These are phyloP conservation scores for Cryptoblepharus egeriae DNA, from an alignment of 2,797 vertebrate species.

Conservation along the genomic window DNA sequence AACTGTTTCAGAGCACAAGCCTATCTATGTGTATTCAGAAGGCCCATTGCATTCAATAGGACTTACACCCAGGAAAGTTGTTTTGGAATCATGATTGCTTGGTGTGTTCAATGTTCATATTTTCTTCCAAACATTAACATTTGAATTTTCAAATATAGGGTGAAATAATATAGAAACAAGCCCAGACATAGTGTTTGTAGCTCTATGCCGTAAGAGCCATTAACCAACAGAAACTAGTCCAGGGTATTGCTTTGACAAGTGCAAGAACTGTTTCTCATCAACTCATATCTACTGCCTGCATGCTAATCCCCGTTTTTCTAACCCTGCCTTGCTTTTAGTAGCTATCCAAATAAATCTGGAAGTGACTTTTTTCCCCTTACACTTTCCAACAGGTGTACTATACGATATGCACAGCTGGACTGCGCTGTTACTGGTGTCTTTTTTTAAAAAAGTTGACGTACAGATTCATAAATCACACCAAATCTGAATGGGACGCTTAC, in stretches of 20 bases:
- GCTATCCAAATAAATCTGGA: constrained; percentile 9
- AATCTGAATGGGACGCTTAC: constrained; percentile 4
- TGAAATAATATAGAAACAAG: constrained; percentile 55
- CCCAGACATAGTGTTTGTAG: constrained; percentile 28
- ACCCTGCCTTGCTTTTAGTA: constrained; percentile 30
- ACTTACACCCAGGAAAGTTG: too few species aligned
- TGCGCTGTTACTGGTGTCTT: neutral
- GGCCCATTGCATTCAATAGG: too few species aligned
- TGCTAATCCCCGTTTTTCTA: constrained; percentile 62
- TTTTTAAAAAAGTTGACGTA: neutral
- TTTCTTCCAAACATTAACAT: constrained; percentile 44
- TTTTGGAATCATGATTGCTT: too few species aligned
- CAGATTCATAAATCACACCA: neutral
- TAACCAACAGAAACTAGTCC: constrained; percentile 45
- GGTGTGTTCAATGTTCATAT: neutral
- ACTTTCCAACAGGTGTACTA: constrained; percentile 36
- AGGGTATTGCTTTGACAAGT: constrained; percentile 54
- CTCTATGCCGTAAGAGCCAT: constrained; percentile 52
- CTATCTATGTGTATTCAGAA: too few species aligned
- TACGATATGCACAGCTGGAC: constrained; percentile 17
- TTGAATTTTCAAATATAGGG: constrained; percentile 16
- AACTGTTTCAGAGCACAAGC: too few species aligned
- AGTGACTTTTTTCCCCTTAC: neutral
- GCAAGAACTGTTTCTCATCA: constrained; percentile 63
- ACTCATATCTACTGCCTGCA: constrained; percentile 59